Evolutionary conservation across 2,797 vertebrate genomes (phyloP), one percentile per base, ranked within the genome.

Genomic region (Botia kubotai): DNA sequence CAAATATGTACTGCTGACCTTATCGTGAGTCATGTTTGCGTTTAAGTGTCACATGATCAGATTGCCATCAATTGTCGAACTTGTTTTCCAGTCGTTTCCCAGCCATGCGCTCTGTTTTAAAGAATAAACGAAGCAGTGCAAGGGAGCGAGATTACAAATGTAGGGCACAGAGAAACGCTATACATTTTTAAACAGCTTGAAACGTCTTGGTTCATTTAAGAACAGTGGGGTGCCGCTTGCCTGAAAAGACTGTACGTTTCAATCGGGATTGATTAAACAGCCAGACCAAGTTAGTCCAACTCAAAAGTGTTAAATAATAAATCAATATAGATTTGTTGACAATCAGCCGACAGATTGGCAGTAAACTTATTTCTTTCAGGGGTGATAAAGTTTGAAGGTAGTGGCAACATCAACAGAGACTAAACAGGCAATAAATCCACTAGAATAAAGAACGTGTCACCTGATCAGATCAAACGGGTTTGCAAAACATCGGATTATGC

Each of bases 381-480:
- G 26, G 14, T 63, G 4, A 33, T 63, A 16, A 29, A 33, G 26
- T 33, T 62, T 63, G 16, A 33, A n/a, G 26, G 14, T 43, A 16
- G 23, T 26, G 53, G 33, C 14, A 43, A 43, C 48, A 43, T 43
- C 2, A 7, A 46, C 10, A 65, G 21, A 36, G 11, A 19, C 65
- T 60, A 13, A 60, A 62, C 55, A 36, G 66, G 53, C 62, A 48
- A 23, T 69, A 19, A 60, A 69, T 46, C 43, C 57, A 52, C n/a
- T 43, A 71, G 26, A 72, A 65, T 72, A 72, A 79, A 71, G 17
- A 79, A 79, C 62, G 16, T 52, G 57, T 60, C 55, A 52, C n/a
- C 43, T 52, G 57, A 70, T 62, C 29, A 50, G 39, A 48, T 78
- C 21, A 19, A 46, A 46, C 10, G 8, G 29, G 8, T 39, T 39